A percentile compares a stretch with the other conserved stretches of the same genome.
Evolutionary conservation across 2,888 invertebrate genomes (phyloP).

Genomic region (Magallana nippona): DNA sequence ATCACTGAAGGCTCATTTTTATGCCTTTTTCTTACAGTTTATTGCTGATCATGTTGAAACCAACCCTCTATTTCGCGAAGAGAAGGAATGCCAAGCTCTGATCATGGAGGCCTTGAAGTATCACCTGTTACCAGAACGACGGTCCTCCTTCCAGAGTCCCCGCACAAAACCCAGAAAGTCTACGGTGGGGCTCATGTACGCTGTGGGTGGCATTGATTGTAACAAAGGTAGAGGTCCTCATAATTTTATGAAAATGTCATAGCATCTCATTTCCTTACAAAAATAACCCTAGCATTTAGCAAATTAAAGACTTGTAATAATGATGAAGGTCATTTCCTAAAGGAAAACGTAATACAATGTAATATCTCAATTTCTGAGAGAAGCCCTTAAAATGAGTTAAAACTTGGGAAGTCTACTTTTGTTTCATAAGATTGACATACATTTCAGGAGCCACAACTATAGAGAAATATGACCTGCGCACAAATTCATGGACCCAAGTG

Average conservation of each 20-base stretch:
- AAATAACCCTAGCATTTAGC: too few relatives aligned
- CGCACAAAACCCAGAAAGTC: slow-evolving; percentile 94
- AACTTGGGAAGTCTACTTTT: neutral
- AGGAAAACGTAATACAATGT: too few relatives aligned
- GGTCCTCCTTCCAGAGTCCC: slow-evolving; percentile 85
- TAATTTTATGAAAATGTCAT: neutral
- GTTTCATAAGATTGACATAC: neutral
- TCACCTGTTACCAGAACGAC: slow-evolving; percentile 92
- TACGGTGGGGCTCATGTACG: slow-evolving; percentile 91
- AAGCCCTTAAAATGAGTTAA: too few relatives aligned
- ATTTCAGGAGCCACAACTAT: slow-evolving; percentile 91
- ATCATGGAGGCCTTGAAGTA: slow-evolving; percentile 97
- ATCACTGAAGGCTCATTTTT: neutral
- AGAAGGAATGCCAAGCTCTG: slow-evolving; percentile 89
- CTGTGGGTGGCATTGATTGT: slow-evolving; percentile 95
- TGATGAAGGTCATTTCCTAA: too few relatives aligned
- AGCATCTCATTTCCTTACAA: too few relatives aligned
- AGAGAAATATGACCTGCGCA: slow-evolving; percentile 91
- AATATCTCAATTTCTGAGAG: too few relatives aligned
- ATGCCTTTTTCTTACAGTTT: slow-evolving; percentile 83
- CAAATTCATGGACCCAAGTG: slow-evolving; percentile 89
- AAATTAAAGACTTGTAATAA: too few relatives aligned
- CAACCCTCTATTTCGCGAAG: slow-evolving; percentile 83
- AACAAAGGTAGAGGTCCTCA: slow-evolving; percentile 85
- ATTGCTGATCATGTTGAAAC: slow-evolving; percentile 92